Evolutionary conservation across 2,888 invertebrate genomes (phyloP).

Genomic region (Chloroclystis v-ata): DNA sequence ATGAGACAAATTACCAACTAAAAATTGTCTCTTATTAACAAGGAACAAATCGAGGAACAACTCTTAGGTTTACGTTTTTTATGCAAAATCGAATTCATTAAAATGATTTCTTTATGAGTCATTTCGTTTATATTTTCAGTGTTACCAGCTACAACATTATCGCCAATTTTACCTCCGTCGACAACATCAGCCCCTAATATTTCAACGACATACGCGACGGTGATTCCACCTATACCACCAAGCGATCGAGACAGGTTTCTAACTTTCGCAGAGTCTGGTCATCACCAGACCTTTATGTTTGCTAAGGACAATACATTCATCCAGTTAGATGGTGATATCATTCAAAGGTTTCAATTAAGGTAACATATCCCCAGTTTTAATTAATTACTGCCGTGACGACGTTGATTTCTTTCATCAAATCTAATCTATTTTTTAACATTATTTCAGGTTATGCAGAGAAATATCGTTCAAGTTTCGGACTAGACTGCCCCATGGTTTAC

Average conservation of each 20-base stretch:
- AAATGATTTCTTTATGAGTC: too few species aligned
- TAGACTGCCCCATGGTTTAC: conserved; percentile 89
- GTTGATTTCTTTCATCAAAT: too few species aligned
- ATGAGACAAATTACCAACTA: too few species aligned
- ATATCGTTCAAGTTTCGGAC: conserved; percentile 94
- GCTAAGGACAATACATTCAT: conserved; percentile 94
- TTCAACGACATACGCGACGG: conserved; percentile 62
- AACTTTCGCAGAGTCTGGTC: conserved; percentile 90
- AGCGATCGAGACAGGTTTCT: conserved; percentile 87
- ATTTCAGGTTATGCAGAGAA: conserved; percentile 87
- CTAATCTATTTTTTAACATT: background rate
- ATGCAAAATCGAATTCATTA: too few species aligned
- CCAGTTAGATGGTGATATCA: conserved; percentile 92
- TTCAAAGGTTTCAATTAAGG: conserved; percentile 93
- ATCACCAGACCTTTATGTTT: conserved; percentile 93
- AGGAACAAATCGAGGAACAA: too few species aligned
- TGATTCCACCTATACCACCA: conserved; percentile 82
- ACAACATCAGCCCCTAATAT: conserved; percentile 68
- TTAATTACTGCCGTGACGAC: too few species aligned
- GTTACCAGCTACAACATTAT: conserved; percentile 55
- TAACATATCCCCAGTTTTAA: conserved; percentile 46
- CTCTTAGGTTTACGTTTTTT: too few species aligned
- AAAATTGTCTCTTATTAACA: too few species aligned
- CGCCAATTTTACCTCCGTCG: conserved; percentile 42
- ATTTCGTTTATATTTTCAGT: too few species aligned